These are phyloP conservation scores for Octonoba sinensis DNA, from an alignment of 2,888 invertebrate species.

Conservation along the genomic window DNA sequence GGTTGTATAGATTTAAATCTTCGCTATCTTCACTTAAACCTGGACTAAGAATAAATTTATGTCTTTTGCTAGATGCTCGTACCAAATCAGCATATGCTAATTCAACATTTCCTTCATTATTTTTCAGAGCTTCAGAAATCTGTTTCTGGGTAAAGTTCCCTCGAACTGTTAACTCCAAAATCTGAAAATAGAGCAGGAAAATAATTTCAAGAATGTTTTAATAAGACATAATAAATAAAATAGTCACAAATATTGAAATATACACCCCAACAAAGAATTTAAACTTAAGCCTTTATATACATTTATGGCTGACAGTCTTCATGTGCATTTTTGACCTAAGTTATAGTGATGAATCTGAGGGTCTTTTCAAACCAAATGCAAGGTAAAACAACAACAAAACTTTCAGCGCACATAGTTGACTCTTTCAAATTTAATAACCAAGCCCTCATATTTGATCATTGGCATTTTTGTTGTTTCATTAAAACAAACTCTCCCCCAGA, in stretches of 20 bases:
- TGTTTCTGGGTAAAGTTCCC: conserved; percentile 81
- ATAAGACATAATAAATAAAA: neutral
- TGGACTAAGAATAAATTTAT: conserved; percentile 56
- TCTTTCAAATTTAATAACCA: too few species aligned
- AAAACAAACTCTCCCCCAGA: too few species aligned
- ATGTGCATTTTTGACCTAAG: too few species aligned
- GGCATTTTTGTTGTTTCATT: too few species aligned
- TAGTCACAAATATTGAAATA: neutral
- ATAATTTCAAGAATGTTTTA: conserved; percentile 1
- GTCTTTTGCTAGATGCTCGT: conserved; percentile 75
- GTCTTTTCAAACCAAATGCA: too few species aligned
- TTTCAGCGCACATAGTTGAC: too few species aligned
- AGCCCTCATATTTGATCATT: too few species aligned
- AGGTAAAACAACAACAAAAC: too few species aligned
- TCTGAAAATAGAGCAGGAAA: conserved; percentile 71
- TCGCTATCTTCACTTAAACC: conserved; percentile 60
- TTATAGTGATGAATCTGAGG: too few species aligned
- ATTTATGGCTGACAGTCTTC: too few species aligned
- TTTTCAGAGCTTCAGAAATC: conserved; percentile 80
- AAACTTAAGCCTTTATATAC: neutral
- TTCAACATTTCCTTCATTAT: conserved; percentile 81
- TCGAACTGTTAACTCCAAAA: conserved; percentile 76
- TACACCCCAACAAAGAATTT: neutral
- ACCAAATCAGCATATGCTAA: conserved; percentile 80
- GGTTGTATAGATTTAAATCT: conserved; percentile 24